Base-by-base conservation (phyloP, 2,888 invertebrate genomes). In the Aplocera efformata region DNA sequence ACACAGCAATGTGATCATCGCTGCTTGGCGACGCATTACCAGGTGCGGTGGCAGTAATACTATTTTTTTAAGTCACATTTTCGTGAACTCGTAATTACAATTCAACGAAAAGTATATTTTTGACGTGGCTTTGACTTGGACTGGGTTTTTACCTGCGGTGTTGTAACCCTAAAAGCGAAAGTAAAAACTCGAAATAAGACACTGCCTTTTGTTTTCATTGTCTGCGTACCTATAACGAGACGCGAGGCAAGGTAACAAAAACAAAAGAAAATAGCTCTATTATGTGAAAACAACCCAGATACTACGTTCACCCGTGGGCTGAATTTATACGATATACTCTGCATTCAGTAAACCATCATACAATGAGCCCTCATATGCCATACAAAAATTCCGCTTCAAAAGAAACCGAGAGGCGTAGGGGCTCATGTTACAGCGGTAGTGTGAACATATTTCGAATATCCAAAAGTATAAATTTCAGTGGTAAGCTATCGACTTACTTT, bases 401-500 rank as follows among this genome's bases (percentile, higher is more conserved):
- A 3, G 6, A 29, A 27, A 32, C 1, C 1, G 3, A 1, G 42
- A 32, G 52, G 60, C 26, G 27, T 10, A 41, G 50, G 0, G 56
- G 75, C 3, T 63, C 78, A 44, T n/a, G n/a, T 24, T 56, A 55
- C 0, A 34, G 8, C 71, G 77, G 84, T 56, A 21, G 46, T 42
- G 39, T 48, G 67, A 77, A 74, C 84, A 85, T 85, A 85, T 86
- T 86, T 83, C 78, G 85, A 79, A 84, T 84, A 88, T 82, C 83
- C 81, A 80, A 82, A 85, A 83, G 86, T 85, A 88, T 88, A 88
- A 88, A 88, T 88, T 88, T 74, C 64, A 59, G 58, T 74, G 71
- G 84, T 86, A 86, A 88, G 88, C 86, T 86, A 86, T 88, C 82
- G 86, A 84, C 86, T 88, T 88, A 85, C 80, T 85, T 86, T 86